Percentiles rank a stretch among this genome's conserved stretches.
Evolutionary conservation across 2,797 vertebrate genomes (phyloP).

Genomic region (Pangasius djambal): DNA sequence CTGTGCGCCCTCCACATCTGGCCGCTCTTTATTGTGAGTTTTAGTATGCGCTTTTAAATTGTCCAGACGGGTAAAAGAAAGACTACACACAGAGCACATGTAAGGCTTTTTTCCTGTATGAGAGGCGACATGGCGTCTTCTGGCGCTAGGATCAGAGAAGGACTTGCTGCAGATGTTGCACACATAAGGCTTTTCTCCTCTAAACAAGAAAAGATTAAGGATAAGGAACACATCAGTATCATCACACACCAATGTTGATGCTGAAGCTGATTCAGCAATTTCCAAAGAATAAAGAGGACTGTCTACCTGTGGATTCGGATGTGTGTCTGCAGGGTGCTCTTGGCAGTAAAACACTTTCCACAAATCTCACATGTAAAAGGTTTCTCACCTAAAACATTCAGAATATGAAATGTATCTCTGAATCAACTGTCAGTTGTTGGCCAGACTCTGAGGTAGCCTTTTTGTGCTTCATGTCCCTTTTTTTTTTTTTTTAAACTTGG

Average conservation of each 20-base stretch:
- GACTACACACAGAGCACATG: slow-evolving; percentile 85
- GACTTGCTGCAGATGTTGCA: slow-evolving; percentile 89
- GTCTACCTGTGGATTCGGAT: slow-evolving; percentile 94
- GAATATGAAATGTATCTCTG: not conserved
- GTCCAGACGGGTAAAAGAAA: slow-evolving; percentile 91
- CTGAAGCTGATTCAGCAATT: not conserved
- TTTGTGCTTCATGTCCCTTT: not conserved
- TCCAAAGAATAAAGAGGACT: not conserved
- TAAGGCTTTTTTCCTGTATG: slow-evolving; percentile 95
- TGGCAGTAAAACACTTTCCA: slow-evolving; percentile 96
- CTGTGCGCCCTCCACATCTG: slow-evolving; percentile 8
- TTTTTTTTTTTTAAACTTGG: not conserved
- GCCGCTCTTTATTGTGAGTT: slow-evolving; percentile 88
- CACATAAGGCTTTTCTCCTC: slow-evolving; percentile 94
- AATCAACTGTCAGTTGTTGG: not conserved
- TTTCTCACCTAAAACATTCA: slow-evolving; percentile 91
- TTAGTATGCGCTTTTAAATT: slow-evolving; percentile 93
- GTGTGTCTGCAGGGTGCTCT: slow-evolving; percentile 96
- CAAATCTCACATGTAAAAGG: slow-evolving; percentile 98
- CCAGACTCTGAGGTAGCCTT: not conserved
- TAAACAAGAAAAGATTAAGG: slow-evolving; percentile 64
- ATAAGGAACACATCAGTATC: not conserved
- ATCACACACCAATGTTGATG: not conserved
- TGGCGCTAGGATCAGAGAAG: slow-evolving; percentile 93
- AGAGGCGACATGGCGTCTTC: slow-evolving; percentile 89